Conservation (phyloP, 2,888 invertebrate genomes). For the Dione juno region DNA sequence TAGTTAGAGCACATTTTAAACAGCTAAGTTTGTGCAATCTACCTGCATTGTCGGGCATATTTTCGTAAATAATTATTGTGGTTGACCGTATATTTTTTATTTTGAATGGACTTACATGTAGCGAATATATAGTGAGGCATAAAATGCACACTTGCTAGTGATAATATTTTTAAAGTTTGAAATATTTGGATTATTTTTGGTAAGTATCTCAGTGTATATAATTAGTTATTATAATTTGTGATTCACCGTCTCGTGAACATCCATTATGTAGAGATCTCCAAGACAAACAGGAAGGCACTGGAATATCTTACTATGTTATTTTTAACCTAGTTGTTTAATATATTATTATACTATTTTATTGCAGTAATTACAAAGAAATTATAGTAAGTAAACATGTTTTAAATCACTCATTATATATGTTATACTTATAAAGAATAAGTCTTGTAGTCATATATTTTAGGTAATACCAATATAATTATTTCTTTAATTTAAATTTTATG, state of each 20-base stretch:
- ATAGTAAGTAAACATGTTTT: slow-evolving; percentile 4
- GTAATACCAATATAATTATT: too few species aligned
- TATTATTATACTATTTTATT: slow-evolving; percentile 19
- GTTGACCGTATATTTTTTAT: slow-evolving; percentile 60
- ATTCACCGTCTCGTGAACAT: slow-evolving; percentile 63
- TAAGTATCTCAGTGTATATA: slow-evolving; percentile 66
- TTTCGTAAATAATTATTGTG: slow-evolving; percentile 75
- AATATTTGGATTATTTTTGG: slow-evolving; percentile 67
- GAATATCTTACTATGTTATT: slow-evolving; percentile 38
- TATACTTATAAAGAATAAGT: not conserved
- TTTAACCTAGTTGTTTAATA: slow-evolving; percentile 32
- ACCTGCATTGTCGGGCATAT: slow-evolving; percentile 77
- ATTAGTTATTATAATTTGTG: slow-evolving; percentile 62
- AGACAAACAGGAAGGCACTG: slow-evolving; percentile 47
- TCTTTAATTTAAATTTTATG: too few species aligned
- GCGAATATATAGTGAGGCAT: slow-evolving; percentile 65
- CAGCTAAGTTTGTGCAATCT: slow-evolving; percentile 76
- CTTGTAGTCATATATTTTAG: not conserved
- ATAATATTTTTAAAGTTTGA: slow-evolving; percentile 58
- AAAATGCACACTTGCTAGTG: slow-evolving; percentile 61
- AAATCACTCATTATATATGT: slow-evolving; percentile 1
- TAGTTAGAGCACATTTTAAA: slow-evolving; percentile 59
- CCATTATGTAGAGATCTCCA: slow-evolving; percentile 45
- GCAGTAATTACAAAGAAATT: slow-evolving; percentile 12
- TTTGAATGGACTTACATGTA: slow-evolving; percentile 65